Percentiles rank a stretch among this genome's conserved stretches.
Conservation (phyloP, 2,888 invertebrate genomes). For the Agonopterix arenella region DNA sequence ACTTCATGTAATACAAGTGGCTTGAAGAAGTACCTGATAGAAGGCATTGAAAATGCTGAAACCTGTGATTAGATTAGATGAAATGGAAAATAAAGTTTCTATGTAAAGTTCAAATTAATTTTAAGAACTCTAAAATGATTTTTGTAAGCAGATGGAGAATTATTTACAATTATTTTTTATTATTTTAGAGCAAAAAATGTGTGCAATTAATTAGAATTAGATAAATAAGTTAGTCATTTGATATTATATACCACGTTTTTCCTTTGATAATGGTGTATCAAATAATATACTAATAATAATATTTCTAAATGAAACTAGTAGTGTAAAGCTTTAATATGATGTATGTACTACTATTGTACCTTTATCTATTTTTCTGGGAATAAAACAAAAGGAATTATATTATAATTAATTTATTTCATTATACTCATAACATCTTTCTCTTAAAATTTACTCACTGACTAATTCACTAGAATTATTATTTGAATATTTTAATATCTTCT, state of each 20-base stretch:
- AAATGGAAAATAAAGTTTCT: too few relatives aligned
- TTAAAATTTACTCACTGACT: slow-evolving; percentile 67
- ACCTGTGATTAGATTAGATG: slow-evolving; percentile 16
- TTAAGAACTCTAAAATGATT: too few relatives aligned
- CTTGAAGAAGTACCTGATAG: slow-evolving; percentile 68
- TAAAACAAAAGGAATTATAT: slow-evolving; percentile 17
- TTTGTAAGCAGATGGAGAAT: too few relatives aligned
- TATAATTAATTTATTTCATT: slow-evolving; percentile 67
- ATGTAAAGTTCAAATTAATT: too few relatives aligned
- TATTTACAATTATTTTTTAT: too few relatives aligned
- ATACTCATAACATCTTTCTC: slow-evolving; percentile 72
- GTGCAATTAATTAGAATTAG: background rate
- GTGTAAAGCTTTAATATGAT: background rate
- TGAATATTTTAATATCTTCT: slow-evolving; percentile 69
- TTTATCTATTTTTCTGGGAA: background rate
- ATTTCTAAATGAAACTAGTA: background rate
- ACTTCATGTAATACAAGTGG: slow-evolving; percentile 59
- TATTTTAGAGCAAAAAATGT: background rate
- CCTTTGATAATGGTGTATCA: background rate
- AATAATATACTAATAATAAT: background rate
- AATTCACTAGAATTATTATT: slow-evolving; percentile 72
- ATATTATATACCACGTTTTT: background rate
- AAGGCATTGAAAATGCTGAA: slow-evolving; percentile 53
- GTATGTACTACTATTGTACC: background rate
- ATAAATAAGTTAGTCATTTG: background rate